phyloP scores from a whole-genome alignment of 2,797 vertebrate genomes.

The Danio tinwini region DNA sequence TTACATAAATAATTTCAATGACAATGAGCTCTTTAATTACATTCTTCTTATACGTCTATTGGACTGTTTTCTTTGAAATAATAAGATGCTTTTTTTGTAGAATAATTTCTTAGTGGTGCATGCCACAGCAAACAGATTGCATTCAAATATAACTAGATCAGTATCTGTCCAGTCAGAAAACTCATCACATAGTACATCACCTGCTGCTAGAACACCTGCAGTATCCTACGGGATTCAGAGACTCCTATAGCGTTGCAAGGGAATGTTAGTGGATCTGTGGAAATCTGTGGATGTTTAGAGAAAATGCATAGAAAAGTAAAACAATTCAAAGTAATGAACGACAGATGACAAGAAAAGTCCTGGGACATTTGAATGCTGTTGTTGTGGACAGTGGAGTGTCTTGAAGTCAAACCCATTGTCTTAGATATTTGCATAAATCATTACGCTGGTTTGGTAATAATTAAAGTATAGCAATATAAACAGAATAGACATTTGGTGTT shows the following conservation, averaged over 20 bases:
- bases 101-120: too few species aligned
- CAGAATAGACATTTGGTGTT: not conserved
- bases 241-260: too few species aligned
- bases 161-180: too few species aligned
- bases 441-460: not conserved
- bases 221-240: too few species aligned
- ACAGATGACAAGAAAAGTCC: not conserved
- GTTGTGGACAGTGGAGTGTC: not conserved
- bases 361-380: not conserved
- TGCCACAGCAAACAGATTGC: too few species aligned
- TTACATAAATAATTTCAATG: not conserved
- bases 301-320: not conserved
- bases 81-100: too few species aligned
- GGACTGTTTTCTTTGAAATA: too few species aligned
- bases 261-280: too few species aligned
- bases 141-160: too few species aligned
- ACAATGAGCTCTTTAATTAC: not conserved
- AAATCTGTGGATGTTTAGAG: too few species aligned
- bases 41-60: not conserved
- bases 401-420: not conserved
- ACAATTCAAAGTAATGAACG: not conserved
- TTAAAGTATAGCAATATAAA: not conserved
- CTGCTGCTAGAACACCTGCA: too few species aligned
- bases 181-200: too few species aligned
- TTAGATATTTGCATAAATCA: not conserved